Evolutionary conservation across 2,113 vertebrate genomes (phyloP).

Genomic region (Ammodytes dubius): DNA sequence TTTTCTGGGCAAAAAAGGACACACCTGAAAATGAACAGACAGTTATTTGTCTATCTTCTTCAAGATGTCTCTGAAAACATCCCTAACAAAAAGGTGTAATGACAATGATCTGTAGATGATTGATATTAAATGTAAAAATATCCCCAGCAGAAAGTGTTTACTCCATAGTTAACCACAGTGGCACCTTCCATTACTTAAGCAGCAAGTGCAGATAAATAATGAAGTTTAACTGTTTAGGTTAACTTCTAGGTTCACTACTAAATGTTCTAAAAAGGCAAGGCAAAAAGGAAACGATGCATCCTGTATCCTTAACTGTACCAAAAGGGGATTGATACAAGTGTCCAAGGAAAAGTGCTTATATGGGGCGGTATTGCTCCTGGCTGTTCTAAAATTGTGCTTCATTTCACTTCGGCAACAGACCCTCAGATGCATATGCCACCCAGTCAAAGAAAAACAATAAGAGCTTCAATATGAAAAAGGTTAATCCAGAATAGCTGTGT

Average conservation of each 20-base stretch:
- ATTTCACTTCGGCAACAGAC: slow-evolving; percentile 75
- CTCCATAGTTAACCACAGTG: slow-evolving; percentile 40
- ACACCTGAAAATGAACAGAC: slow-evolving; percentile 39
- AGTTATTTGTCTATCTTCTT: slow-evolving; percentile 57
- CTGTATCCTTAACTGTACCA: slow-evolving; percentile 41
- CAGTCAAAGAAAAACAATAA: slow-evolving; percentile 72
- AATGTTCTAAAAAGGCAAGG: slow-evolving; percentile 57
- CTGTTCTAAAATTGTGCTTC: slow-evolving; percentile 86
- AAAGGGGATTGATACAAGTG: slow-evolving; percentile 51
- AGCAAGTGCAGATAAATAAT: slow-evolving; percentile 59
- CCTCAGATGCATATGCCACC: slow-evolving; percentile 73
- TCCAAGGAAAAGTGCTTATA: slow-evolving; percentile 77
- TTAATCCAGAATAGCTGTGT: slow-evolving; percentile 36
- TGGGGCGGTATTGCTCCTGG: slow-evolving; percentile 83
- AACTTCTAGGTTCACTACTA: slow-evolving; percentile 38
- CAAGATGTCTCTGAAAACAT: slow-evolving; percentile 25
- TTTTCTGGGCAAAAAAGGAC: slow-evolving; percentile 32
- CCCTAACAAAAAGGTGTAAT: slow-evolving; percentile 17
- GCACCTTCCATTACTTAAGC: slow-evolving; percentile 48
- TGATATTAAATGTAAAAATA: slow-evolving; percentile 23
- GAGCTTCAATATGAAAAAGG: slow-evolving; percentile 44
- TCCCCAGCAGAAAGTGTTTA: slow-evolving; percentile 16
- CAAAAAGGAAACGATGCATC: slow-evolving; percentile 41
- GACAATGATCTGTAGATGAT: slow-evolving; percentile 9
- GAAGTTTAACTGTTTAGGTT: slow-evolving; percentile 27